Conservation (phyloP, 2,797 vertebrate species). For the Cichlasoma orientale region DNA sequence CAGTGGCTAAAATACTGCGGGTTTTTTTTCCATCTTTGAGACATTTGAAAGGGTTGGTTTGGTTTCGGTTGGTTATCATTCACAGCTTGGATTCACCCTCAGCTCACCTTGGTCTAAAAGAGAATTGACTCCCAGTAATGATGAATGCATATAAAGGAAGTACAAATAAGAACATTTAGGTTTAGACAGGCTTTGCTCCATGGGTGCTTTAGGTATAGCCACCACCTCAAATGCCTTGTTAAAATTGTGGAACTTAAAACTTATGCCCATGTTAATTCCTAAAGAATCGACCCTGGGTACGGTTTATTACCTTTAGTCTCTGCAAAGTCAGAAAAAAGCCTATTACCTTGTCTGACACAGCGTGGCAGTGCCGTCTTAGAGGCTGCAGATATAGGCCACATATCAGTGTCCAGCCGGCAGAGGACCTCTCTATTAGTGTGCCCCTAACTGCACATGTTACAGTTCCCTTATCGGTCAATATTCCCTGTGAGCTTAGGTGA, state of each 20-base stretch:
- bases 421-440: slow-evolving; percentile 29
- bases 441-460: slow-evolving; percentile 5
- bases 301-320: slow-evolving; percentile 28
- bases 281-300: slow-evolving; percentile 17
- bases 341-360: slow-evolving; percentile 50
- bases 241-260: background rate
- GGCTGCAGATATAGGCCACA: slow-evolving; percentile 33
- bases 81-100: background rate
- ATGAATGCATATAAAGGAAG: slow-evolving; percentile 9
- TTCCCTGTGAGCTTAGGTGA: background rate
- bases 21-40: slow-evolving; percentile 10
- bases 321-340: slow-evolving; percentile 32
- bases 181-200: background rate
- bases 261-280: background rate
- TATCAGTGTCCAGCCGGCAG: slow-evolving; percentile 18
- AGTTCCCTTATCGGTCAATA: background rate
- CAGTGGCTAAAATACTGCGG: background rate
- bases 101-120: slow-evolving; percentile 15
- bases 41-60: background rate
- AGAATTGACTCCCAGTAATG: background rate
- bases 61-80: background rate
- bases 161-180: background rate
- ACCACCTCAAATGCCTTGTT: background rate
- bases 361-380: slow-evolving; percentile 34
- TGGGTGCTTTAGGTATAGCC: background rate